Base-by-base conservation (phyloP, 1,140 invertebrate genomes). In the Maniola jurtina region DNA sequence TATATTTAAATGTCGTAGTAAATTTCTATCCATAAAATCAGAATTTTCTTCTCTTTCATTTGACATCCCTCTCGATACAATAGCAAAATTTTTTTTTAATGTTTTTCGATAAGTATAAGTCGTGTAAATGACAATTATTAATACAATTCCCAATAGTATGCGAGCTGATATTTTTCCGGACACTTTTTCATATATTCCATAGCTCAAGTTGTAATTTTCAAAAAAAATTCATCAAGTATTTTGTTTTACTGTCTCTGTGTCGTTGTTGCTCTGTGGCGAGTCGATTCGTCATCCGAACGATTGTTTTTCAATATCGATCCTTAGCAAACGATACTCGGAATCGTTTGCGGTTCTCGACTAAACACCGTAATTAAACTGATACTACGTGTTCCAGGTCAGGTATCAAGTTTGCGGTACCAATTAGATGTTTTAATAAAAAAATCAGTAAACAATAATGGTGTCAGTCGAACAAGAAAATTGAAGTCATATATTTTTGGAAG, bases 271-370 rank as follows among this genome's bases (percentile, higher is more conserved):
- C 68, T 75, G 33, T 63, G 58, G 14, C 57, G 9, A 70, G 47
- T 11, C 16, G 58, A 84, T 86, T 84, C 83, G 80, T 86, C 83
- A 83, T 74, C 76, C 76, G 59, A 71, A 77, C 75, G 75, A 86
- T 81, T 75, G 75, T 75, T 86, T 82, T 77, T 64, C 77, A 75
- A 84, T 86, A 84, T 83, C 74, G 77, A 75, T 67, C 66, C 63
- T 54, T 64, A 52, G 38, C 64, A 70, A 72, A 67, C 70, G 67
- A 67, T 63, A 77, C 78, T 47, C 58, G 57, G 78, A 80, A 80
- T 33, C 13, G 48, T 68, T 69, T 57, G 68, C 52, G 55, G 65
- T 68, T 70, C 72, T 35, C 59, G 73, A 57, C 61, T 42, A 70
- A 25, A 68, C 59, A n/a, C 50, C 35, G 54, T 52, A 61, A 72